A percentile compares a stretch with the other conserved stretches of the same genome.
These are phyloP conservation scores for Drosophila parabipectinata DNA, from an alignment of 1,140 invertebrate species.

Conservation along the genomic window DNA sequence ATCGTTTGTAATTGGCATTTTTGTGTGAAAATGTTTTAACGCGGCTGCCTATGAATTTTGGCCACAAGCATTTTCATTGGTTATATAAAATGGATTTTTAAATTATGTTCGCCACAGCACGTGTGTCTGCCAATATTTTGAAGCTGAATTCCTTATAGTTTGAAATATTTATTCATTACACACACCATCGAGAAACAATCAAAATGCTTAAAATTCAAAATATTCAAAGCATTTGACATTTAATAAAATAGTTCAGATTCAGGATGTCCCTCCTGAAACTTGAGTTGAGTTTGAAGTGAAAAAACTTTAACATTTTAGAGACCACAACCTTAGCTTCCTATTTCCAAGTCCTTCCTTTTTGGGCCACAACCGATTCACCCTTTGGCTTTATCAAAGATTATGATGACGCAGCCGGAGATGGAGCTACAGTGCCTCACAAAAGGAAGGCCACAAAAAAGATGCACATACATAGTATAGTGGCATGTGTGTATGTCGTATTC, in stretches of 20 bases:
- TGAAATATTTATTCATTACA: conserved; percentile 29
- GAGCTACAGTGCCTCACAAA: conserved; percentile 37
- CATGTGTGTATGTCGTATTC: conserved; percentile 45
- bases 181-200: conserved; percentile 1
- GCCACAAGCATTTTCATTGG: conserved; percentile 25
- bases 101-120: conserved; percentile 21
- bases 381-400: conserved; percentile 49
- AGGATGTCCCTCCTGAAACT: too few relatives aligned
- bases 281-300: too few relatives aligned
- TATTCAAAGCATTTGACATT: not conserved
- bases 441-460: conserved; percentile 46
- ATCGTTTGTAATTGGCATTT: conserved; percentile 46
- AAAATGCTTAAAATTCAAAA: conserved; percentile 1
- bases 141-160: not conserved
- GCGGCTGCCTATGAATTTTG: conserved; percentile 43
- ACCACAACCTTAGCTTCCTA: conserved; percentile 12
- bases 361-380: conserved; percentile 1
- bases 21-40: conserved; percentile 48
- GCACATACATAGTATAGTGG: conserved; percentile 14
- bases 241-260: not conserved
- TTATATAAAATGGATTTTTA: conserved; percentile 27
- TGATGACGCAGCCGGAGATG: conserved; percentile 39
- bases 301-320: conserved; percentile 8
- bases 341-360: not conserved
- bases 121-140: not conserved